Conservation (phyloP, 2,888 invertebrate species). For the Lochmaea crataegi region DNA sequence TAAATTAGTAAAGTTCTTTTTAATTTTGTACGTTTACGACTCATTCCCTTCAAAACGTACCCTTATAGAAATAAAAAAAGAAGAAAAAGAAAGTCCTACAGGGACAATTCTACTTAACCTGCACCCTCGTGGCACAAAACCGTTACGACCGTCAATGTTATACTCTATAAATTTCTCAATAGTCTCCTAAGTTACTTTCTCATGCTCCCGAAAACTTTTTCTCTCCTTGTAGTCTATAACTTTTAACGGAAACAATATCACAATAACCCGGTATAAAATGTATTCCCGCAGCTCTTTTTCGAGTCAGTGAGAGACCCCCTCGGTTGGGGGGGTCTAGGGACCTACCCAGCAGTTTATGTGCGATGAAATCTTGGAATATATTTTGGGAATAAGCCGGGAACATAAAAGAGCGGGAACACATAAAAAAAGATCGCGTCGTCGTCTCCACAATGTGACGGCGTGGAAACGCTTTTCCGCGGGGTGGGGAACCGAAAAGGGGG, state of each 20-base stretch:
- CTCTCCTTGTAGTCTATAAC: neutral
- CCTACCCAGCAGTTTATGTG: conserved; percentile 38
- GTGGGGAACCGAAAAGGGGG: conserved; percentile 9
- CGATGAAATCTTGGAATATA: conserved; percentile 39
- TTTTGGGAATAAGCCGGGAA: conserved; percentile 33
- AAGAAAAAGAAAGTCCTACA: neutral
- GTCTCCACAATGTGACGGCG: conserved; percentile 19
- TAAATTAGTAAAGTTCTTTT: no score
- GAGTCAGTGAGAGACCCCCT: conserved; percentile 23
- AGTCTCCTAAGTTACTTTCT: neutral
- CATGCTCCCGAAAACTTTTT: neutral
- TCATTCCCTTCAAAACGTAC: neutral
- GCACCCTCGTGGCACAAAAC: conserved; percentile 1
- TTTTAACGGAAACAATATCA: conserved; percentile 11
- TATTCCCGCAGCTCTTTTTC: conserved; percentile 11
- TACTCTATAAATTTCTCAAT: conserved; percentile 3
- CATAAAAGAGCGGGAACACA: conserved; percentile 36
- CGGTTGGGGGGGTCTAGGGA: conserved; percentile 23
- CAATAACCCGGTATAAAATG: conserved; percentile 17
- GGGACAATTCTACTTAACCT: neutral
- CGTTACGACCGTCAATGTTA: neutral
- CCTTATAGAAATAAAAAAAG: neutral
- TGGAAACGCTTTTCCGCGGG: conserved; percentile 7
- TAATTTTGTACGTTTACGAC: no score
- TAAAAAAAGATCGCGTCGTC: conserved; percentile 39